Evolutionary conservation across 2,797 vertebrate genomes (phyloP).

Genomic region (Mionectes olivaceus): DNA sequence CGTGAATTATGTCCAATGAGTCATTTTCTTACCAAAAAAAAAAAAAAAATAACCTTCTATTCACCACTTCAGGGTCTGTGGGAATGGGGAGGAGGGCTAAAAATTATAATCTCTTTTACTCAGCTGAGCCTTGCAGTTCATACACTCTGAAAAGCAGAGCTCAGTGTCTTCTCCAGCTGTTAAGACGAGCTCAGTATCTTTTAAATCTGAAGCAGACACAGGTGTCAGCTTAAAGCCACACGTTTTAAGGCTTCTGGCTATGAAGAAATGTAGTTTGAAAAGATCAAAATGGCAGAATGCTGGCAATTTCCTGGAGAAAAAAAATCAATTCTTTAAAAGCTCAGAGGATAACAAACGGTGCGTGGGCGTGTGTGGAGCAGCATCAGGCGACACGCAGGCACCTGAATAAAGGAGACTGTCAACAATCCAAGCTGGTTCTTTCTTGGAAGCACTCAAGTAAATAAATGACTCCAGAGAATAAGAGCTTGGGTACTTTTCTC

Average conservation of each 20-base stretch:
- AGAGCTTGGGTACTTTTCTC: not conserved
- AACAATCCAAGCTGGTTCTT: not conserved
- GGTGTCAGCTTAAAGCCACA: not conserved
- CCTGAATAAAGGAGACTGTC: conserved; percentile 5
- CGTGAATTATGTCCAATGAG: conserved; percentile 54
- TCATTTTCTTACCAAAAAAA: conserved; percentile 31
- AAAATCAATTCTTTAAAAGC: not conserved
- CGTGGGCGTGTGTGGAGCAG: not conserved
- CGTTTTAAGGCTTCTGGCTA: not conserved
- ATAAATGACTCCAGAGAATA: conserved; percentile 7
- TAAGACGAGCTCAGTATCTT: not conserved
- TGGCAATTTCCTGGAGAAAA: not conserved
- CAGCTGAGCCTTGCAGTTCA: not conserved
- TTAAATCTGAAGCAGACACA: not conserved
- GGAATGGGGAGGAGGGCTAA: not conserved
- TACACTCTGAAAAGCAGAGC: not conserved
- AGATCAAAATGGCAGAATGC: not conserved
- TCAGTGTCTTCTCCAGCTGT: not conserved
- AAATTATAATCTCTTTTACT: not conserved
- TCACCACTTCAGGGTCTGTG: not conserved
- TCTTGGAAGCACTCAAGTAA: conserved; percentile 38
- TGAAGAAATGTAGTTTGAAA: not conserved
- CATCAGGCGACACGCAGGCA: not conserved
- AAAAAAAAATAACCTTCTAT: not conserved
- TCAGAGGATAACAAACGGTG: not conserved